These are phyloP conservation scores for Pelochelys cantorii DNA, from an alignment of 2,797 vertebrate genomes.

Conservation along the genomic window DNA sequence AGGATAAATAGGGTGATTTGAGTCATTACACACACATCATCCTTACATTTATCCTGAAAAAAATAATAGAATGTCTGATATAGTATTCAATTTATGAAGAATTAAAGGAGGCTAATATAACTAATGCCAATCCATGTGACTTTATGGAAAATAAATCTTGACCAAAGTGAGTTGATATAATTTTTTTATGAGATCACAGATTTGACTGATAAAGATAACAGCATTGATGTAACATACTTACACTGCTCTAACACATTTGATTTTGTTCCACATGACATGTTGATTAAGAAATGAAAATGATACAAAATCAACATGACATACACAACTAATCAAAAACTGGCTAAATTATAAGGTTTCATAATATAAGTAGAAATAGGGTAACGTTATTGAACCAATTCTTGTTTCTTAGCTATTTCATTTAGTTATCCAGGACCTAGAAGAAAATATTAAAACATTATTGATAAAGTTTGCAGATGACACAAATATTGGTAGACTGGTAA, in stretches of 20 bases:
- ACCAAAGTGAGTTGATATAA: background rate
- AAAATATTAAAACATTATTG: background rate
- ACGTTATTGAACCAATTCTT: background rate
- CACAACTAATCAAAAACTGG: no score
- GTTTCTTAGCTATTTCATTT: background rate
- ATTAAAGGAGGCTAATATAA: background rate
- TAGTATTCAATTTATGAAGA: background rate
- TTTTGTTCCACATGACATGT: background rate
- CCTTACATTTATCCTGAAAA: background rate
- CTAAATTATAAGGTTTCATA: background rate
- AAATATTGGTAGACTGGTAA: background rate
- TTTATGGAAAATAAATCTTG: background rate
- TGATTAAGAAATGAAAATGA: background rate
- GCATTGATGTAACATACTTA: background rate
- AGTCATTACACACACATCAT: background rate
- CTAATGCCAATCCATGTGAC: background rate
- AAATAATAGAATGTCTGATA: background rate
- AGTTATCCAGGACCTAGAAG: background rate
- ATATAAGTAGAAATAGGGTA: no score
- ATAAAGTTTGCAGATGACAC: background rate
- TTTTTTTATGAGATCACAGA: background rate
- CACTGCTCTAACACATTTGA: background rate
- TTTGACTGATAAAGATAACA: background rate
- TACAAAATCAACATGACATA: background rate
- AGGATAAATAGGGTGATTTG: background rate